A percentile compares a stretch with the other conserved stretches of the same genome.
phyloP scores from a whole-genome alignment of 1,140 invertebrate genomes.

The Cotesia typhae region DNA sequence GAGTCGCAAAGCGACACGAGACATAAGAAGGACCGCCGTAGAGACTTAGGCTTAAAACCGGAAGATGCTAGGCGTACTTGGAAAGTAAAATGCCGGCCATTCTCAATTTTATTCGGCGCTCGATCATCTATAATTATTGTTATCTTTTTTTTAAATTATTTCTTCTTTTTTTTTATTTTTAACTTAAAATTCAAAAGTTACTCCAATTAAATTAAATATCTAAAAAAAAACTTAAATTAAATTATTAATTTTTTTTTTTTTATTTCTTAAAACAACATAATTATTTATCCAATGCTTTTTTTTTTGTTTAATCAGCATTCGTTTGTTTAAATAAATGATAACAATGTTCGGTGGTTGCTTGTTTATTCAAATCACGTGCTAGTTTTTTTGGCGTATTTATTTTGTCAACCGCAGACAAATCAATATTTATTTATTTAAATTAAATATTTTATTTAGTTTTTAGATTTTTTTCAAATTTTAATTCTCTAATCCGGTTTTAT shows the following conservation, averaged over 20 bases:
- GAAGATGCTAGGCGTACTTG: slow-evolving; percentile 27
- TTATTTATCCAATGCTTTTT: too few species aligned
- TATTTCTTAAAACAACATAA: too few species aligned
- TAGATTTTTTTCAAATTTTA: neutral
- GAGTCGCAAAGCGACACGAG: neutral
- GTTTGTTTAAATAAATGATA: neutral
- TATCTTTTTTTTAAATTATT: neutral
- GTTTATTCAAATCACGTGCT: neutral
- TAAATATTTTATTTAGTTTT: neutral
- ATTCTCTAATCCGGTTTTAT: too few species aligned
- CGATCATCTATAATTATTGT: neutral
- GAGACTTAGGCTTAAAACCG: slow-evolving; percentile 17
- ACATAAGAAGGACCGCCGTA: neutral
- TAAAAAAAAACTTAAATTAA: too few species aligned
- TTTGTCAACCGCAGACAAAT: neutral
- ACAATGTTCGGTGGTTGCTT: neutral
- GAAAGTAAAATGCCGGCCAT: slow-evolving; percentile 33
- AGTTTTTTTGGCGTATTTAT: too few species aligned
- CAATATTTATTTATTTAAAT: neutral
- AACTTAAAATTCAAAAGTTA: neutral
- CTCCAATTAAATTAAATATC: too few species aligned
- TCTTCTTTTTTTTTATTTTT: neutral
- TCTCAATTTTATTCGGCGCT: neutral
- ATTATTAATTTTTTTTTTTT: too few species aligned
- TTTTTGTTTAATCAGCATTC: neutral